Percentiles rank a stretch among this genome's conserved stretches.
These are phyloP conservation scores for Bhutanitis thaidina DNA, from an alignment of 2,888 invertebrate genomes.

Conservation along the genomic window DNA sequence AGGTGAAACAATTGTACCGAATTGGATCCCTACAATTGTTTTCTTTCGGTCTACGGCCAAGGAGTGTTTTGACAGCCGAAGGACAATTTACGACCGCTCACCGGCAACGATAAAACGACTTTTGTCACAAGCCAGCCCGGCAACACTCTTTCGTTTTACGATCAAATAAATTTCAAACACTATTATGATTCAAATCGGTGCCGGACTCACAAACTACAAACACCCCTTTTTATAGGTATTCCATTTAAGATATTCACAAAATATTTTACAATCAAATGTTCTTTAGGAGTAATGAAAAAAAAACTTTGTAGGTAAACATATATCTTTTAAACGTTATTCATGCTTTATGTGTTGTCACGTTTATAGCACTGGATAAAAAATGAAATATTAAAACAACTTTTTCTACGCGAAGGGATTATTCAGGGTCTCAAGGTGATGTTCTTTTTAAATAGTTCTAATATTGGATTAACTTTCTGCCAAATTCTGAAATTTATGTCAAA, in stretches of 20 bases:
- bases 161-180: slow-evolving; percentile 77
- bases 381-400: neutral
- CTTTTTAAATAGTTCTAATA: no score
- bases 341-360: slow-evolving; percentile 53
- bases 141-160: slow-evolving; percentile 71
- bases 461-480: no score
- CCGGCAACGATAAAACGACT: slow-evolving; percentile 67
- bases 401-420: no score
- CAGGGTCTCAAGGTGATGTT: no score
- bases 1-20: neutral
- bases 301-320: slow-evolving; percentile 23
- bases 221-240: slow-evolving; percentile 60
- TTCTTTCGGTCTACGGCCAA: slow-evolving; percentile 23
- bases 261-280: slow-evolving; percentile 59
- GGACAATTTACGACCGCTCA: slow-evolving; percentile 71
- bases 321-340: slow-evolving; percentile 20
- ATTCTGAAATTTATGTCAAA: no score
- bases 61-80: slow-evolving; percentile 67
- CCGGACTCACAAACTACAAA: slow-evolving; percentile 64
- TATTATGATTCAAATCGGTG: slow-evolving; percentile 77
- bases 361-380: slow-evolving; percentile 34
- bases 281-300: slow-evolving; percentile 26
- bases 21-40: slow-evolving; percentile 18
- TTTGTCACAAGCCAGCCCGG: slow-evolving; percentile 68
- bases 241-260: slow-evolving; percentile 58